Base-by-base conservation (phyloP, 2,797 vertebrate species). In the Karalla daura region DNA sequence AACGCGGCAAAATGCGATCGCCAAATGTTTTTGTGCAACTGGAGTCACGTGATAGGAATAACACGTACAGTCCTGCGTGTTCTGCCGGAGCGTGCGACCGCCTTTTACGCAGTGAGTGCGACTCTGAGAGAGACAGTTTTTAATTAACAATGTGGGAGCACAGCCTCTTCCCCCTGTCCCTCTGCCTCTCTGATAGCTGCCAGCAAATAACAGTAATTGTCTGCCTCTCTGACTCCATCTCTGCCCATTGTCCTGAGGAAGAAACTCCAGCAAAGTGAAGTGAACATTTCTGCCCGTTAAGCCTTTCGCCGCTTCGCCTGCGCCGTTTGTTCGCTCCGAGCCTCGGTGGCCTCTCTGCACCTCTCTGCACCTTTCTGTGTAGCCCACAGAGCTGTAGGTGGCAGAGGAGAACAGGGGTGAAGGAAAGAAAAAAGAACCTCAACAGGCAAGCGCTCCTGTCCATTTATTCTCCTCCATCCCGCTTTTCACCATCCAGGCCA, bases 161-260 rank as follows among this genome's bases (percentile, higher is more conserved):
- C 70, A 88, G 78, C 85, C 47, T 70, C 74, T 74, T n/a, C 66
- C 66, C 77, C 74, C 69, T 44, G 44, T 69, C 59, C 78, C 60
- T 37, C 71, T 70, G 55, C 45, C 50, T 74, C 79, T 71, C 80
- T 83, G 82, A 86, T 90, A 78, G 89, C 89, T 87, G 80, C 65
- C 67, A 86, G 89, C 89, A 84, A 86, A 90, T 86, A 88, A 86
- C 89, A 80, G 85, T 88, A 90, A 90, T 87, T 82, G 83, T 88
- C 82, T 89, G 79, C 80, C 63, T 69, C 77, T 82, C 80, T 72
- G 64, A 77, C 78, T 86, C 76, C 12, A 45, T 83, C 76, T 80
- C 74, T 63, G 44, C 51, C 68, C 84, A 74, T 63, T 78, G 78
- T 80, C 70, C 78, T 85, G 85, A 85, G 74, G 60, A 82, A 82